Evolutionary conservation across 2,797 vertebrate species (phyloP).

Genomic region (Zalophus californianus): DNA sequence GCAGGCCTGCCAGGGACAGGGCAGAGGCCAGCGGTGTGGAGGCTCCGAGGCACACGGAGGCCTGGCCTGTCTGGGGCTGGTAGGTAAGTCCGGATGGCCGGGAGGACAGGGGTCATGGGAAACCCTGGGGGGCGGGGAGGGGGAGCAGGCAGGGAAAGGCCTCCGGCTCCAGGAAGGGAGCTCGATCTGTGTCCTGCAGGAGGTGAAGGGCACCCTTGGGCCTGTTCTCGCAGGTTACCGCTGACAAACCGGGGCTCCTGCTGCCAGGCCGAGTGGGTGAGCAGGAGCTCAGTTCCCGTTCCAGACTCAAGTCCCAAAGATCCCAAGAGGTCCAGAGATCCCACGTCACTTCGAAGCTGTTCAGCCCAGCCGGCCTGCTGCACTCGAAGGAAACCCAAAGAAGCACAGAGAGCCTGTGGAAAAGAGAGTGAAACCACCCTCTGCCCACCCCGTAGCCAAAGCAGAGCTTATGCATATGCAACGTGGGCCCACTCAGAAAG

Average conservation of each 20-base stretch:
- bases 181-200: background rate
- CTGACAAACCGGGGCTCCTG: background rate
- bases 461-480: constrained; percentile 86
- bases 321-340: background rate
- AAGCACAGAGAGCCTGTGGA: background rate
- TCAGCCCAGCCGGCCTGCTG: constrained; percentile 48
- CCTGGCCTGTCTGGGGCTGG: background rate
- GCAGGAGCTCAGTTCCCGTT: background rate
- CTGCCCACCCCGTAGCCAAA: constrained; percentile 48
- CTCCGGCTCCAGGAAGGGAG: background rate
- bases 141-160: background rate
- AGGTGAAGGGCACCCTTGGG: background rate
- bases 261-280: too few species aligned
- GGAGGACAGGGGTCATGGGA: rapidly evolving
- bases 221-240: background rate
- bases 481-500: constrained; percentile 60
- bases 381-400: background rate
- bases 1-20: background rate
- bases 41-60: background rate
- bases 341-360: background rate
- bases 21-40: background rate
- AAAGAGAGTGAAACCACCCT: background rate
- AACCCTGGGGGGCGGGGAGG: too few species aligned
- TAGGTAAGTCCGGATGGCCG: background rate
- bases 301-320: background rate